A percentile compares a stretch with the other conserved stretches of the same genome.
These are phyloP conservation scores for Tethya wilhelma DNA, from an alignment of 37 sponge, comb jelly and placozoan genomes.

Conservation along the genomic window DNA sequence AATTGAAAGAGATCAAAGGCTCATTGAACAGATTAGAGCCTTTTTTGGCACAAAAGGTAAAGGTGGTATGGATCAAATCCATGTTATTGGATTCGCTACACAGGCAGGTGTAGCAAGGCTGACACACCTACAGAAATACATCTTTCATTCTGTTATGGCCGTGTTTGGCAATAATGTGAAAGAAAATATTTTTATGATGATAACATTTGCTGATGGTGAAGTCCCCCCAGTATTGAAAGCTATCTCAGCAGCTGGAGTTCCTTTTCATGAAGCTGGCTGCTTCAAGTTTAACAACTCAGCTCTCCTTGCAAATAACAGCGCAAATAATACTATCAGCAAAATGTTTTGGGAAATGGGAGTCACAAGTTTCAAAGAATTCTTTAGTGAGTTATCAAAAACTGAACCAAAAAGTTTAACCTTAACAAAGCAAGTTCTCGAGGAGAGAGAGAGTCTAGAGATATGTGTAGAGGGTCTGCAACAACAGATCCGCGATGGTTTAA, in stretches of 20 bases:
- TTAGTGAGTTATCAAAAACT: conserved; percentile 25
- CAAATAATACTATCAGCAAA: conserved; percentile 35
- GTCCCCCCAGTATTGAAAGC: conserved; percentile 68
- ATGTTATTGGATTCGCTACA: conserved; percentile 70
- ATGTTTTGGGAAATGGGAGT: conserved; percentile 84
- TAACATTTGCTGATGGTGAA: conserved; percentile 78
- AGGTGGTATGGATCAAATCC: conserved; percentile 55
- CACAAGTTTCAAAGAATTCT: conserved; percentile 54
- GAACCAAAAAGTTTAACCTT: conserved; percentile 40
- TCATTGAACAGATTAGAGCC: conserved; percentile 42
- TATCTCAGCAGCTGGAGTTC: conserved; percentile 50
- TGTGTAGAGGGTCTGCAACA: conserved; percentile 46
- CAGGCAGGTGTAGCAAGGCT: conserved; percentile 65
- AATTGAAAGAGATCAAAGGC: conserved; percentile 46
- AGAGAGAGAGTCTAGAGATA: conserved; percentile 57
- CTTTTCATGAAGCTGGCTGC: conserved; percentile 8
- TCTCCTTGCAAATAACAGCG: too few relatives aligned
- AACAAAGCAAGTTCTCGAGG: conserved; percentile 65
- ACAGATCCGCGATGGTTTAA: conserved; percentile 37
- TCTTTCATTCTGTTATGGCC: conserved; percentile 71
- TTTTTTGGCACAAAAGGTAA: conserved; percentile 36
- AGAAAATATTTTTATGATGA: conserved; percentile 73
- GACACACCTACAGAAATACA: conserved; percentile 59
- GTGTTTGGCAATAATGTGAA: conserved; percentile 63
- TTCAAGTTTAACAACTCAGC: conserved; percentile 85